Percentiles rank a stretch among this genome's conserved stretches.
Evolutionary conservation across 2,113 vertebrate genomes (phyloP).

Genomic region (Psittacara wagleri): DNA sequence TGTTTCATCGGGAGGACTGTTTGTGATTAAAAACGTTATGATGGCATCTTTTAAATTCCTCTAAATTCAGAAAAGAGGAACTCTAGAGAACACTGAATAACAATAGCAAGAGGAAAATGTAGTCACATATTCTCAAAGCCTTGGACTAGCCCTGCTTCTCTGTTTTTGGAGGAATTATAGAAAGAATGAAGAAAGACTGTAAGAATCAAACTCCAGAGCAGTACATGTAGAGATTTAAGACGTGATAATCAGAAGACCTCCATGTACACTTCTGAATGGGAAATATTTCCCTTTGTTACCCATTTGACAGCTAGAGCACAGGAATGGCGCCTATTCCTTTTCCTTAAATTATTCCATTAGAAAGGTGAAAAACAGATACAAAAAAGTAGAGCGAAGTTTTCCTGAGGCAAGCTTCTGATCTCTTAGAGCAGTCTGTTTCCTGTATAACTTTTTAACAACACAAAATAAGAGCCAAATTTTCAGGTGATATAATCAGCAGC

Average conservation of each 20-base stretch:
- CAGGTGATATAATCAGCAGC: background rate
- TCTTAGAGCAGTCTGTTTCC: background rate
- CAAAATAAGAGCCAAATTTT: background rate
- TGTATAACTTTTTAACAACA: background rate
- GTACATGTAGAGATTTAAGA: background rate
- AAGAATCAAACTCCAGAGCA: background rate
- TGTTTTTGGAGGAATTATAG: background rate
- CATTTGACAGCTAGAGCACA: background rate
- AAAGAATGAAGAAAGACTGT: background rate
- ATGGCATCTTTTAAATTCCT: background rate
- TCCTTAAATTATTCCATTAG: background rate
- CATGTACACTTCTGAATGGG: background rate
- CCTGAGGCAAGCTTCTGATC: background rate
- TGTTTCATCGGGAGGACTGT: background rate
- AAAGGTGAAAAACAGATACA: background rate
- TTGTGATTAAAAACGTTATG: background rate
- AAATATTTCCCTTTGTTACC: background rate
- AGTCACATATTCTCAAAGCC: background rate
- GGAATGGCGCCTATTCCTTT: background rate
- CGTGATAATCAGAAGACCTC: background rate
- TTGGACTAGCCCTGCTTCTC: background rate
- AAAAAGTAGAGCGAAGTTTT: background rate
- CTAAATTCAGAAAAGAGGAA: background rate
- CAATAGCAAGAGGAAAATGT: background rate
- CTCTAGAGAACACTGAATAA: background rate